Conservation (phyloP, 2,888 invertebrate genomes). For the Dastarcus helophoroides region DNA sequence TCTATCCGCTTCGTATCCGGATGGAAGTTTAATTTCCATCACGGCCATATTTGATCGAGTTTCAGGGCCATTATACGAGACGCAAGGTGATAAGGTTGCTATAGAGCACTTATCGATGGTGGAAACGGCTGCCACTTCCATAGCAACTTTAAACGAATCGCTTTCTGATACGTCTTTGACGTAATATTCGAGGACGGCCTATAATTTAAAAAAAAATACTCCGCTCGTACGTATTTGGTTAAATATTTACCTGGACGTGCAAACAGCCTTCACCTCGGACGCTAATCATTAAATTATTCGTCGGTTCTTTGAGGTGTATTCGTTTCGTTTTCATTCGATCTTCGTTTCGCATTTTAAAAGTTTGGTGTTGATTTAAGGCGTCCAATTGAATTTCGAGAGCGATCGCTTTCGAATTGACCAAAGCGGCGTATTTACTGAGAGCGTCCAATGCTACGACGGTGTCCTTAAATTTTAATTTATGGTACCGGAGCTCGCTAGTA, state of each 20-base stretch:
- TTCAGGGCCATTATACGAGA: constrained; percentile 33
- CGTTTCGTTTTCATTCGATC: constrained; percentile 41
- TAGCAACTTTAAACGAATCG: constrained; percentile 42
- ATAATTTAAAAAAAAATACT: constrained; percentile 12
- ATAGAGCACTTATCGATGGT: constrained; percentile 39
- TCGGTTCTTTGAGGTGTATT: constrained; percentile 35
- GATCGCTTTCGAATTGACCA: constrained; percentile 35
- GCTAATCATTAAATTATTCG: constrained; percentile 37
- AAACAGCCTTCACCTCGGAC: constrained; percentile 46
- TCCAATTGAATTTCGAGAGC: constrained; percentile 38
- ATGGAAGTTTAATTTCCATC: constrained; percentile 50
- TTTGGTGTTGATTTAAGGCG: constrained; percentile 33
- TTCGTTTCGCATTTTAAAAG: constrained; percentile 35
- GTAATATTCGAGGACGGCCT: constrained; percentile 43
- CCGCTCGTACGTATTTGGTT: neutral
- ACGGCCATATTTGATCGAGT: constrained; percentile 49
- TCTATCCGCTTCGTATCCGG: constrained; percentile 51
- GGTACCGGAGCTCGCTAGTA: no score
- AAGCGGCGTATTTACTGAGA: constrained; percentile 42
- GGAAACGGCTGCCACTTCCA: constrained; percentile 35
- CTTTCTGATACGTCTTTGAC: constrained; percentile 37
- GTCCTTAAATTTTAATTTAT: constrained; percentile 35
- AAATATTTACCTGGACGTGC: constrained; percentile 39
- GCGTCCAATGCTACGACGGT: constrained; percentile 51
- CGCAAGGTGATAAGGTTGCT: constrained; percentile 33